Evolutionary conservation across 1,140 invertebrate species (phyloP).

Genomic region (Nebria ingens): DNA sequence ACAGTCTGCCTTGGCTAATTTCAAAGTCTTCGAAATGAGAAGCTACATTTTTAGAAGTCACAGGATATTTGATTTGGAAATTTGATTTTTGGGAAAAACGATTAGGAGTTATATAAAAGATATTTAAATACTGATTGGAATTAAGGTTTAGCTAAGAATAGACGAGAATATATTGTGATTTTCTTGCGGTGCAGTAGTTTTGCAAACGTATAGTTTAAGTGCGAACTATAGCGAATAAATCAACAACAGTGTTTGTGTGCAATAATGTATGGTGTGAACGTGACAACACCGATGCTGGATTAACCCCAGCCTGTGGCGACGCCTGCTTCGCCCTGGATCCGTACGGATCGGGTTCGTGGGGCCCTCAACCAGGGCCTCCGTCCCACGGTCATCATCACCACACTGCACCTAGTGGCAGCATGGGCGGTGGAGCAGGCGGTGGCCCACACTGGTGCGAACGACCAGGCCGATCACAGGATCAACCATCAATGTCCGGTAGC

Average conservation of each 20-base stretch:
- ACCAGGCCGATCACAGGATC: conserved; percentile 18
- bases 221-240: no score
- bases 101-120: no score
- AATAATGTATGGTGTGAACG: background rate
- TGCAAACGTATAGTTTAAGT: no score
- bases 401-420: background rate
- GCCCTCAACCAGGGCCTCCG: conserved; percentile 20
- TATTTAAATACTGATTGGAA: no score
- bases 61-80: no score
- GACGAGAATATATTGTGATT: no score
- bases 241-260: conserved; percentile 5
- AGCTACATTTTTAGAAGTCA: no score
- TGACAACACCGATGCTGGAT: background rate
- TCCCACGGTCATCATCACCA: background rate
- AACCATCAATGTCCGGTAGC: background rate
- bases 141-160: no score
- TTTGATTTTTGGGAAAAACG: no score
- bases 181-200: no score
- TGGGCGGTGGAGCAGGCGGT: background rate
- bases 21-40: no score
- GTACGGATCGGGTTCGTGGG: conserved; percentile 29
- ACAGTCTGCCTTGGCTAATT: no score
- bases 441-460: conserved; percentile 26
- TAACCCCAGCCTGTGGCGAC: background rate
- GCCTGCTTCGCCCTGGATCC: conserved; percentile 28